These are phyloP conservation scores for Junonia oenone DNA, from an alignment of 2,888 invertebrate species.

Conservation along the genomic window DNA sequence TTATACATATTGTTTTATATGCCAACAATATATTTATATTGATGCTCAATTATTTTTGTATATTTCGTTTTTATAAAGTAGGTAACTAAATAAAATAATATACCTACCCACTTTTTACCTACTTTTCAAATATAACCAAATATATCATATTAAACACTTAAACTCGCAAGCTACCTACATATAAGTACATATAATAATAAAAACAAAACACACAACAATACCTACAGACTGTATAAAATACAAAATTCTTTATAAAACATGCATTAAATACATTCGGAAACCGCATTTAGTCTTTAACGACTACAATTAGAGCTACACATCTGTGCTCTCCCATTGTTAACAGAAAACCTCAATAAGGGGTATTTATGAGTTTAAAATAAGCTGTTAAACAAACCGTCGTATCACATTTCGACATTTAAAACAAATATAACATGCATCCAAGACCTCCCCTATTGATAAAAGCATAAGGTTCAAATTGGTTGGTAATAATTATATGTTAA, in stretches of 20 bases:
- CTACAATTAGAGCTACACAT: constrained; percentile 25
- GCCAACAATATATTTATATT: too few relatives aligned
- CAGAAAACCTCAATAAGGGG: constrained; percentile 26
- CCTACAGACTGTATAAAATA: too few relatives aligned
- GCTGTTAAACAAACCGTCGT: constrained; percentile 32
- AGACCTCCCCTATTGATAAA: constrained; percentile 1
- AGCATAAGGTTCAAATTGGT: constrained; percentile 11
- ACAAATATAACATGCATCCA: constrained; percentile 1
- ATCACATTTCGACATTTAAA: constrained; percentile 28
- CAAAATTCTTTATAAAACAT: background rate
- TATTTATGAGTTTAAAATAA: constrained; percentile 32
- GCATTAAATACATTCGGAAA: background rate
- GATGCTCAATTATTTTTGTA: too few relatives aligned
- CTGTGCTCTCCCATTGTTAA: constrained; percentile 25
- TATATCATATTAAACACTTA: too few relatives aligned
- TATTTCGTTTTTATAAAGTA: too few relatives aligned
- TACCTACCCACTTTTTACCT: too few relatives aligned
- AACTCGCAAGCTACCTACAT: too few relatives aligned
- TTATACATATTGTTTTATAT: too few relatives aligned
- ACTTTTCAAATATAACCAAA: too few relatives aligned
- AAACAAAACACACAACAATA: too few relatives aligned
- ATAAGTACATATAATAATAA: too few relatives aligned
- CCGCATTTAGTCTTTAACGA: constrained; percentile 6
- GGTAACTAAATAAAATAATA: too few relatives aligned
- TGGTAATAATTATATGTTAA: background rate